phyloP scores from a whole-genome alignment of 2,888 invertebrate species.

The Tachina lurida region DNA sequence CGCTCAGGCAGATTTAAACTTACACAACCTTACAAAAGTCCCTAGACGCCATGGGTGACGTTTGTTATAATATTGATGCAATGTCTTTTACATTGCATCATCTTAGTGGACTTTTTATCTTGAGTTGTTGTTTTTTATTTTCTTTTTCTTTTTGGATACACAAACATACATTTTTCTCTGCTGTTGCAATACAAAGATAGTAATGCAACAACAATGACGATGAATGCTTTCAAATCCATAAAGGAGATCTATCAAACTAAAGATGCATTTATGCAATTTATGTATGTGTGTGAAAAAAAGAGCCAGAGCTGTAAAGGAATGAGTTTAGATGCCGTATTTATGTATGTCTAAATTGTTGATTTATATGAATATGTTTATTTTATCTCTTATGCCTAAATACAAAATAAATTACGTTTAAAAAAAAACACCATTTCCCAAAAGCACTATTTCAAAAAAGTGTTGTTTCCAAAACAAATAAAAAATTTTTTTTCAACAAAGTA shows the following conservation, averaged over 20 bases:
- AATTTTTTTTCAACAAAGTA: too few species aligned
- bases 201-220: slow-evolving; percentile 52
- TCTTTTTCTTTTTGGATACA: slow-evolving; percentile 15
- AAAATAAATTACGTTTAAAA: too few species aligned
- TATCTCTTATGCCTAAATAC: too few species aligned
- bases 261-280: slow-evolving; percentile 52
- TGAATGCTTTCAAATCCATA: slow-evolving; percentile 69
- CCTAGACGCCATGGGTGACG: slow-evolving; percentile 71
- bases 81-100: slow-evolving; percentile 71
- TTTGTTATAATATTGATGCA: slow-evolving; percentile 72
- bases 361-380: too few species aligned
- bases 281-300: slow-evolving; percentile 4
- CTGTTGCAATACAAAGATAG: slow-evolving; percentile 57
- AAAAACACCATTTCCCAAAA: too few species aligned
- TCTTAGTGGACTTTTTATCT: slow-evolving; percentile 70
- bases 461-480: too few species aligned
- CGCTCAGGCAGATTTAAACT: not conserved
- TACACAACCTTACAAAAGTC: slow-evolving; percentile 32
- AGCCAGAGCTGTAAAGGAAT: slow-evolving; percentile 15
- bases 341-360: too few species aligned
- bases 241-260: slow-evolving; percentile 69
- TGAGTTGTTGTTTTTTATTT: slow-evolving; percentile 25
- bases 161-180: slow-evolving; percentile 1
- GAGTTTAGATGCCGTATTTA: too few species aligned
- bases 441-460: too few species aligned